A percentile compares a stretch with the other conserved stretches of the same genome.
Conservation (phyloP, 2,888 invertebrate genomes). For the Petrophora chlorosata region DNA sequence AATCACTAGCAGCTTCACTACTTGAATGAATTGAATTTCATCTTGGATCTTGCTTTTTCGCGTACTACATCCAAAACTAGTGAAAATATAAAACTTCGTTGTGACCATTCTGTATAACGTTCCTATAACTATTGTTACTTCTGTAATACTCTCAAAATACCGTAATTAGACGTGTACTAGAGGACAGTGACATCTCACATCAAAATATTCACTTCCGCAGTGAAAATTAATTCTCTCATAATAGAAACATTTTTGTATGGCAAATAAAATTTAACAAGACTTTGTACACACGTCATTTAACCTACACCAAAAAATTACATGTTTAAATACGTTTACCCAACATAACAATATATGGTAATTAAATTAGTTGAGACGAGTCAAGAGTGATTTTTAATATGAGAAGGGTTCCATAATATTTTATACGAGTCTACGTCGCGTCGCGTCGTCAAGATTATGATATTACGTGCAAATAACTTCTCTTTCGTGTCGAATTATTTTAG, state of each 20-base stretch:
- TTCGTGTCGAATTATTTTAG: too few relatives aligned
- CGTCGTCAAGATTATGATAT: too few relatives aligned
- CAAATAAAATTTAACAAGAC: conserved; percentile 62
- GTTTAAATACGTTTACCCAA: conserved; percentile 61
- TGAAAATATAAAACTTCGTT: neutral
- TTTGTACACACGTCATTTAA: conserved; percentile 67
- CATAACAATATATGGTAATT: conserved; percentile 66
- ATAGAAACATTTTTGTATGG: conserved; percentile 48
- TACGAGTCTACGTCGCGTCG: too few relatives aligned
- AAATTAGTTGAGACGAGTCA: conserved; percentile 51
- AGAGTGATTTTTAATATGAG: conserved; percentile 38
- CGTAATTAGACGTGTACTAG: conserved; percentile 5
- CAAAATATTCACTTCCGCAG: conserved; percentile 38
- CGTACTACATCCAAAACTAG: too few relatives aligned
- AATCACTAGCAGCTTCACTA: too few relatives aligned
- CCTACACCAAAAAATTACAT: conserved; percentile 63
- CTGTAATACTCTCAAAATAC: conserved; percentile 1
- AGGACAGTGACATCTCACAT: conserved; percentile 32
- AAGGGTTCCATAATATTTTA: conserved; percentile 41
- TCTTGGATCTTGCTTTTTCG: too few relatives aligned
- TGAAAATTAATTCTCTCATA: conserved; percentile 39
- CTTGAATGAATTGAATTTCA: too few relatives aligned
- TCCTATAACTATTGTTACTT: neutral
- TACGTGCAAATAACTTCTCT: too few relatives aligned
- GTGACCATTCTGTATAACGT: neutral